Base-by-base conservation (phyloP, 2,888 invertebrate genomes). In the Anorthoa munda region DNA sequence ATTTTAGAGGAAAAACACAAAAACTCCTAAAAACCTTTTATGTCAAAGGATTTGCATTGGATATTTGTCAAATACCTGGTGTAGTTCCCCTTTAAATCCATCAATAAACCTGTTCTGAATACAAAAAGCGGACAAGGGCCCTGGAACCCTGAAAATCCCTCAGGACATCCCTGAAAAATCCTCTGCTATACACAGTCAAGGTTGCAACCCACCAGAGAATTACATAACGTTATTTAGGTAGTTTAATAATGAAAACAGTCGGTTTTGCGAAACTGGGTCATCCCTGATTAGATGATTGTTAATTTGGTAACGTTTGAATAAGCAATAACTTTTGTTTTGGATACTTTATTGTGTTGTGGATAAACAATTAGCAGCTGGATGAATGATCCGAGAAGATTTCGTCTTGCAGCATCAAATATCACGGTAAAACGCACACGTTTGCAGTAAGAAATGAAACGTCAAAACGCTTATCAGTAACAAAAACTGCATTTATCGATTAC, bases 161-260 rank as follows among this genome's bases (percentile, higher is more conserved):
- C 13, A 72, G 72, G 83, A 75, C 12, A 66, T 70, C 64, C 66
- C 76, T 73, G 58, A 75, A 83, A 83, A 83, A 75, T 63, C 50
- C 74, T 70, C 73, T 45, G 26, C 26, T 65, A 48, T 46, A 65
- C 55, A 72, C 64, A 79, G 64, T 69, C 79, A 73, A 72, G 76
- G 73, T 64, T 75, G 65, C 59, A 65, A 73, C 12, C 51, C 82
- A 72, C 50, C 23, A 72, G 82, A 66, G 80, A 81, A 76, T 86
- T 86, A 85, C 83, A 66, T 86, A 86, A 86, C 79, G 11, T 81
- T 75, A 77, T 81, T 80, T 74, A 71, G 21, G 50, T 75, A 63
- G 70, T 66, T 85, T 69, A 77, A 85, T 86, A 80, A 83, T 80
- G 72, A 77, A 82, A 82, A 80, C 78, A 80, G 73, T 80, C 51